Conservation (phyloP, 2,113 vertebrate genomes). For the Chlorodrepanis virens region DNA sequence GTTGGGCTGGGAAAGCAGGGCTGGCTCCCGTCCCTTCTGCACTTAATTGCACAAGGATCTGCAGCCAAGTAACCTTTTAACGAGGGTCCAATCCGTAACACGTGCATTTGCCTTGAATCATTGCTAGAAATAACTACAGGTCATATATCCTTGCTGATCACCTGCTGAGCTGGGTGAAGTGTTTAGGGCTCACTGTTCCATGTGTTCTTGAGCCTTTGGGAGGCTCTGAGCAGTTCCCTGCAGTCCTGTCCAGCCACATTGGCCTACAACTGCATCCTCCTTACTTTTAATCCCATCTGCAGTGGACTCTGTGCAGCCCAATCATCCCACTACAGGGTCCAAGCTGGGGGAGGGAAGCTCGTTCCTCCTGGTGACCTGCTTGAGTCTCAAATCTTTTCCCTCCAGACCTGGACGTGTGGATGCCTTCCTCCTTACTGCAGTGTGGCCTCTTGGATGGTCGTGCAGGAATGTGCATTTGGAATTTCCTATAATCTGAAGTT, state of each 20-base stretch:
- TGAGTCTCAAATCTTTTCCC: background rate
- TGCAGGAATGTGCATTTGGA: background rate
- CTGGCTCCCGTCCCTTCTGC: background rate
- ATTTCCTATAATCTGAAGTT: background rate
- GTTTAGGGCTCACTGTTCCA: background rate
- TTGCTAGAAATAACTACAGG: background rate
- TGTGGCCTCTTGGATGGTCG: accelerated
- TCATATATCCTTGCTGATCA: background rate
- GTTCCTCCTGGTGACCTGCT: background rate
- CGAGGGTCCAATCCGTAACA: background rate
- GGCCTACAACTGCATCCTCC: background rate
- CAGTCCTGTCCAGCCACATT: background rate
- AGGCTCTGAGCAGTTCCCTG: background rate
- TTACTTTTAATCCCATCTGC: background rate
- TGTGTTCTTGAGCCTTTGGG: accelerated
- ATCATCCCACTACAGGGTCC: background rate
- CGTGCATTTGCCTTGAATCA: background rate
- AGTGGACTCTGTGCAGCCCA: background rate
- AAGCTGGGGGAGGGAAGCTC: accelerated
- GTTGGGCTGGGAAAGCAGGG: background rate
- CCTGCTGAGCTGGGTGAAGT: background rate
- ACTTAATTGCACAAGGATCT: background rate
- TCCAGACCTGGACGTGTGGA: accelerated
- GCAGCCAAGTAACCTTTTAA: constrained; percentile 32
- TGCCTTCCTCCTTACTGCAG: background rate